These are phyloP conservation scores for Glossophaga mutica DNA, from an alignment of 2,797 vertebrate genomes.

Conservation along the genomic window DNA sequence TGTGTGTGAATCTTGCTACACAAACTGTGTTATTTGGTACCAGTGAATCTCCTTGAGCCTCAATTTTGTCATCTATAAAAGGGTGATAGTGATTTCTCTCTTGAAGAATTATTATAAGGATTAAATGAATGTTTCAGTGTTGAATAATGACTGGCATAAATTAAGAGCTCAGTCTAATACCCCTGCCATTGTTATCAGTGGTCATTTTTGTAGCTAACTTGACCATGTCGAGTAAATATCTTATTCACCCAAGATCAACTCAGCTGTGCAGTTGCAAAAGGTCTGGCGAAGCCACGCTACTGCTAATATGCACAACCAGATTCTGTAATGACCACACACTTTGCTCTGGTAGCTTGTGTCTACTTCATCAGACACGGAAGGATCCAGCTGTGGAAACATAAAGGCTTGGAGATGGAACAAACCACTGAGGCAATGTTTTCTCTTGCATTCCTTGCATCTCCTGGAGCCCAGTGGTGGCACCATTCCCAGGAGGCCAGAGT, in stretches of 20 bases:
- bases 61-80: neutral
- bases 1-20: neutral
- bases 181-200: neutral
- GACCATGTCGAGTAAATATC: neutral
- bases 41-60: neutral
- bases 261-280: fast-evolving
- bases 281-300: neutral
- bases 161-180: neutral
- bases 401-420: neutral
- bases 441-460: neutral
- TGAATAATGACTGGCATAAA: neutral
- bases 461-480: neutral
- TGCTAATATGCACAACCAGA: fast-evolving
- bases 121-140: neutral
- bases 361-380: neutral
- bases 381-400: neutral
- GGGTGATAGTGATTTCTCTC: neutral
- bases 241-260: neutral
- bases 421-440: fast-evolving
- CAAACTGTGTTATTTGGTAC: neutral
- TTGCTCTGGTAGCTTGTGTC: neutral
- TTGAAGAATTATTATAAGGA: neutral
- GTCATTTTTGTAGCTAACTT: neutral
- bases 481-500: neutral
- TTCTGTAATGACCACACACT: fast-evolving